A percentile compares a stretch with the other conserved stretches of the same genome.
phyloP scores from a whole-genome alignment of 2,113 vertebrate genomes.

The Nycticebus coucang region DNA sequence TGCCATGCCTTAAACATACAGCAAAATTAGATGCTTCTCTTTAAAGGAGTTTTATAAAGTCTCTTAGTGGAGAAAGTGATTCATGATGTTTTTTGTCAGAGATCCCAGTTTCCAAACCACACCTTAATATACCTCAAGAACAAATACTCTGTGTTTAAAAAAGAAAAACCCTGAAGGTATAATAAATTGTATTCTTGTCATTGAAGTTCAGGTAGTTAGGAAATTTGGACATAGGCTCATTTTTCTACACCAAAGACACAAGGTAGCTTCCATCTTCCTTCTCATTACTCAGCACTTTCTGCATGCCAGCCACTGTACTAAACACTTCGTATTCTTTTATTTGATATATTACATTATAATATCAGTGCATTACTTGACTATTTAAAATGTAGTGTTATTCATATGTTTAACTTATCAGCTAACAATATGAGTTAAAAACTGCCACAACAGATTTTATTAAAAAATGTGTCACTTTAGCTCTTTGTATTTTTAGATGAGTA shows the following conservation, averaged over 20 bases:
- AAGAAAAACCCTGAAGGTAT: neutral
- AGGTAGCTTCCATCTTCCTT: neutral
- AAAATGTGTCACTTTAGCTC: neutral
- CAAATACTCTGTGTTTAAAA: neutral
- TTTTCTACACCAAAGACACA: neutral
- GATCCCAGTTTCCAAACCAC: constrained; percentile 47
- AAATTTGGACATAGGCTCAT: neutral
- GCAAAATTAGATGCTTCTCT: constrained; percentile 42
- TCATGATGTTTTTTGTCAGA: constrained; percentile 72
- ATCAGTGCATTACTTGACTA: neutral
- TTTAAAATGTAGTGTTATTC: neutral
- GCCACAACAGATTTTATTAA: neutral
- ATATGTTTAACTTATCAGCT: neutral
- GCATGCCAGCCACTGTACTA: neutral
- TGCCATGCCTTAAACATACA: constrained; percentile 46
- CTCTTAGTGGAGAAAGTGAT: constrained; percentile 56
- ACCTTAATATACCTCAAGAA: constrained; percentile 49
- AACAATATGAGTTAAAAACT: constrained; percentile 16
- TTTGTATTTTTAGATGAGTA: neutral
- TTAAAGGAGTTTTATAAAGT: constrained; percentile 49
- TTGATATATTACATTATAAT: neutral
- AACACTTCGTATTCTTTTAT: neutral
- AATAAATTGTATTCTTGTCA: constrained; percentile 22
- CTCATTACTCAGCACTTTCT: neutral
- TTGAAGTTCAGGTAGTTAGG: neutral